Base-by-base conservation (phyloP, 2,888 invertebrate genomes). In the Thereva unica region DNA sequence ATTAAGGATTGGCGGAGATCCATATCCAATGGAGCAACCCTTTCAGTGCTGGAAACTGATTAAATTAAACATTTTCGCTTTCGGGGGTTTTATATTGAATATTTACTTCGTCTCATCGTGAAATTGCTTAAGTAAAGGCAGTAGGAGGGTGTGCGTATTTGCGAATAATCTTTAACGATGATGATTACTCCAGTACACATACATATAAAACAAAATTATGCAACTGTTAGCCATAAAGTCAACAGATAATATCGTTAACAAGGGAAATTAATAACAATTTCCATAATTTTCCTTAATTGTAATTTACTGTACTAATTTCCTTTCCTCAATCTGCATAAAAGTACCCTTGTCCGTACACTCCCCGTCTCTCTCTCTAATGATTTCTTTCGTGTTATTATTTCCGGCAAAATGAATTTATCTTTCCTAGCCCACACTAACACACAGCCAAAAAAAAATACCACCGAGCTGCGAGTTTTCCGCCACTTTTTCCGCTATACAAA, bases 321-420 rank as follows among this genome's bases (percentile, higher is more conserved):
- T 61, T 61, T 61, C 23, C 61, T 49, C 61, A 61, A 61, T 61
- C 61, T 61, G 61, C 61, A 61, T 61, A 50, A 50, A 61, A 61
- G 61, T 50, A 50, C 23, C 23, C 23, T 23, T 23, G 23, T 23
- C 23, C 23, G 23, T 23, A 23, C 23, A 23, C 23, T 2, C 23
- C 23, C 23, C 23, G 23, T 23, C 50, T 64, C 64, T 44, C 50
- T 56, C 64, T 49, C 52, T 64, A 67, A 64, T 67, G 64, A 67
- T 67, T 67, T 64, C 64, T 64, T 64, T 67, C 67, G 55, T 56
- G 57, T 64, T 64, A 67, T 67, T 67, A 64, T 64, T 67, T 64
- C 67, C 64, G 64, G 67, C 41, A 67, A 67, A 67, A 67, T 67
- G 57, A 67, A 67, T 67, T 67, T 67, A 67, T 64, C 67, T 67